A percentile compares a stretch with the other conserved stretches of the same genome.
Evolutionary conservation across 2,797 vertebrate genomes (phyloP).

Genomic region (Harpagifer antarcticus): DNA sequence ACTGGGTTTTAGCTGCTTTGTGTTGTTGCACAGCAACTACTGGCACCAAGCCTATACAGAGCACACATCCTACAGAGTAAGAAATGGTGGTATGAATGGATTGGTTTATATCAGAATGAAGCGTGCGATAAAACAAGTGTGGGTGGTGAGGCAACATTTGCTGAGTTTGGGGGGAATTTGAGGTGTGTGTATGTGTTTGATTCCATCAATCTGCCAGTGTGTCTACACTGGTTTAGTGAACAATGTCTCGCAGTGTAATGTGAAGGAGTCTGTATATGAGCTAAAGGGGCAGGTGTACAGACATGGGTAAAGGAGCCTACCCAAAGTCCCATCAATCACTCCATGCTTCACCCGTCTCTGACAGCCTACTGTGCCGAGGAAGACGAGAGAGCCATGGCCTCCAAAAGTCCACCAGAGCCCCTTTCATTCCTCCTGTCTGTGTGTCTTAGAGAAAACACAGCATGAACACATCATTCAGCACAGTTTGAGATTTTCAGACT

Average conservation of each 20-base stretch:
- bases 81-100: constrained; percentile 50
- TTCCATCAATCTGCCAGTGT: constrained; percentile 55
- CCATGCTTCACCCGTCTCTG: constrained; percentile 43
- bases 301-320: constrained; percentile 36
- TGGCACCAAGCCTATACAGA: constrained; percentile 60
- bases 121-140: constrained; percentile 30
- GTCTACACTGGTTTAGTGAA: constrained; percentile 51
- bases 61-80: constrained; percentile 52
- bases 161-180: constrained; percentile 26
- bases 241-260: constrained; percentile 53
- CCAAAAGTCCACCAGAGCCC: constrained; percentile 24
- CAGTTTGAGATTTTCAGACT: constrained; percentile 1
- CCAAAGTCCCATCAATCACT: constrained; percentile 65
- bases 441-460: constrained; percentile 7
- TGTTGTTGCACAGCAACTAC: constrained; percentile 57
- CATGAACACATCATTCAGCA: constrained; percentile 2
- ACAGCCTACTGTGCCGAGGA: constrained; percentile 46
- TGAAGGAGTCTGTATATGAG: constrained; percentile 42
- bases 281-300: constrained; percentile 57
- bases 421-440: constrained; percentile 11
- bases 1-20: constrained; percentile 55
- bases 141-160: constrained; percentile 35
- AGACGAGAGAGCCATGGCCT: constrained; percentile 24
- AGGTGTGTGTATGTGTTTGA: constrained; percentile 44
- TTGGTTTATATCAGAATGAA: constrained; percentile 49